phyloP scores from a whole-genome alignment of 2,113 vertebrate species.

The Nyctereutes procyonoides region DNA sequence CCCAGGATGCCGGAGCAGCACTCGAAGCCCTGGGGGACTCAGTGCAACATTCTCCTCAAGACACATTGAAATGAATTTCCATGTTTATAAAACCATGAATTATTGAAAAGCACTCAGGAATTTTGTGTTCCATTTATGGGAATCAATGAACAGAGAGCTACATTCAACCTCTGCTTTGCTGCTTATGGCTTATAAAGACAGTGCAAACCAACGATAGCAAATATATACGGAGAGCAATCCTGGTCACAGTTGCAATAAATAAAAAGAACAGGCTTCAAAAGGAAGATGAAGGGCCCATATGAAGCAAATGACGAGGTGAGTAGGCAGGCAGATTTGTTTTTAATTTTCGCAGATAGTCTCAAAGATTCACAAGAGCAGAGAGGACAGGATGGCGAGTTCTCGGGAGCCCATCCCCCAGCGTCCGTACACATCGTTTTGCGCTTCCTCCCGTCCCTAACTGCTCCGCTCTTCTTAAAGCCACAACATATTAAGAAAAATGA shows the following conservation, averaged over 20 bases:
- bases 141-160: conserved; percentile 67
- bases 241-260: fast-evolving
- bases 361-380: fast-evolving
- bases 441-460: fast-evolving
- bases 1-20: not conserved
- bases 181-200: not conserved
- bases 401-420: fast-evolving
- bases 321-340: fast-evolving
- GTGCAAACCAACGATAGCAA: fast-evolving
- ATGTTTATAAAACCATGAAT: conserved; percentile 68
- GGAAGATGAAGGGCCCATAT: fast-evolving
- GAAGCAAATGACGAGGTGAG: not conserved
- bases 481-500: not conserved
- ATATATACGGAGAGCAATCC: fast-evolving
- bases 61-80: conserved; percentile 30
- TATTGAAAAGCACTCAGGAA: conserved; percentile 73
- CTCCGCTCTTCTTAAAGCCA: not conserved
- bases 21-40: not conserved
- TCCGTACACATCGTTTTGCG: fast-evolving
- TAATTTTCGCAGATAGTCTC: not conserved
- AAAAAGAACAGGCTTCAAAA: not conserved
- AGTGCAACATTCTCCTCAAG: not conserved
- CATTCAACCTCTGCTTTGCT: not conserved
- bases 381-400: fast-evolving
- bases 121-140: conserved; percentile 68